A percentile compares a stretch with the other conserved stretches of the same genome.
Conservation (phyloP, 2,888 invertebrate species). For the Mesochorus sp. region DNA sequence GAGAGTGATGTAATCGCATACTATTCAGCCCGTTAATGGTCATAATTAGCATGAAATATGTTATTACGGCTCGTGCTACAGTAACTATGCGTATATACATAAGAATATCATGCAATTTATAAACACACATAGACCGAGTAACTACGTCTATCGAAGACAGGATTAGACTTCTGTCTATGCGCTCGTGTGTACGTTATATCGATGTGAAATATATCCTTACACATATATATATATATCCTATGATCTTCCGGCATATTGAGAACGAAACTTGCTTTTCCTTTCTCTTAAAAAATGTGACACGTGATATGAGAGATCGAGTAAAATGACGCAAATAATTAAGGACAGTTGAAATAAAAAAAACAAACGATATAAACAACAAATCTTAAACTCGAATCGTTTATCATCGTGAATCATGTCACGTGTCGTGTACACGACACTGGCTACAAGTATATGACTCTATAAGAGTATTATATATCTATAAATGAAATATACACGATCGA, state of each 20-base stretch:
- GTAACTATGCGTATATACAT: slow-evolving; percentile 14
- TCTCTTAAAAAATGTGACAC: neutral
- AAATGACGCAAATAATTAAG: slow-evolving; percentile 13
- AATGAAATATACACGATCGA: neutral
- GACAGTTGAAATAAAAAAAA: too few species aligned
- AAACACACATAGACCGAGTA: slow-evolving; percentile 64
- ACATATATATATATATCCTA: slow-evolving; percentile 27
- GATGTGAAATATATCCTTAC: neutral
- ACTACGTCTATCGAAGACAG: slow-evolving; percentile 56
- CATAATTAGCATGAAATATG: slow-evolving; percentile 72
- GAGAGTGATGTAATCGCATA: slow-evolving; percentile 68
- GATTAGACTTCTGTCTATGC: slow-evolving; percentile 19
- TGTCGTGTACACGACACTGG: too few species aligned
- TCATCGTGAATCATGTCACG: neutral
- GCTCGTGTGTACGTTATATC: neutral
- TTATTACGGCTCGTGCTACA: slow-evolving; percentile 63
- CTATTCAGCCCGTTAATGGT: slow-evolving; percentile 67
- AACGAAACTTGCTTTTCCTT: slow-evolving; percentile 3
- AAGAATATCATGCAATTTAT: slow-evolving; percentile 41
- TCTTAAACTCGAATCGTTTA: neutral
- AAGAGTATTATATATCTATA: too few species aligned
- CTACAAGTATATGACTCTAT: too few species aligned
- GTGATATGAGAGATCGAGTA: neutral
- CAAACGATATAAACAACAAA: neutral
- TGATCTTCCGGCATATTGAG: slow-evolving; percentile 21